Base-by-base conservation (phyloP, 92 coral and sea anemone species). In the Virgularia gustaviana region DNA sequence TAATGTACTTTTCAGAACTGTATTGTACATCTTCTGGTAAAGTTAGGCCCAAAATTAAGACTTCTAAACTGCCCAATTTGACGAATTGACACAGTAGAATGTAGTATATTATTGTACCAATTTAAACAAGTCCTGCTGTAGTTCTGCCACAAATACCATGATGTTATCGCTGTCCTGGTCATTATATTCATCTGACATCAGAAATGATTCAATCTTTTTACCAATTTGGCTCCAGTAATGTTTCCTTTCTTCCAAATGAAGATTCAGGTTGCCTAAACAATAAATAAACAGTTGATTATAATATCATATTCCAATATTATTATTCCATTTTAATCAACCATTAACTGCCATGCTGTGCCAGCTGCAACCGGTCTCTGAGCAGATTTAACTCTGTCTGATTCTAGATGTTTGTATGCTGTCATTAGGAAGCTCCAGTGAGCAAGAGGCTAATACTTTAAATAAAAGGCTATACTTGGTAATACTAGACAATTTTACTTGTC, bases 91-190 rank as follows among this genome's bases (percentile, higher is more conserved):
- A n/a, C n/a, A n/a, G n/a, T n/a, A 47, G 22, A 47, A 47, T 3
- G 18, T 15, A 47, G 22, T 47, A 4, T 4, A 47, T 15, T 15
- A 5, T 25, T 15, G 15, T 47, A 47, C 55, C 55, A 47, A 15
- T 47, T 47, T 47, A 47, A 47, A 47, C 55, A 47, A 47, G 22
- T 47, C 55, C 18, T 47, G 55, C 18, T 47, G 55, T 47, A 47
- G 22, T 47, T 47, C 22, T 5, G 55, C 55, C 22, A 15, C 18
- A 15, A 47, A 15, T 47, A 15, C 3, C 55, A 47, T 15, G 18
- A 47, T 3, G 6, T 15, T 15, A 15, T 47, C 55, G 15, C 22
- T 15, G 8, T 25, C 8, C 15, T 5, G 6, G 22, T 15, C 6
- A n/a, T n/a, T n/a, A n/a, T n/a, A n/a, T n/a, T 15, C 55, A 47